Conservation (phyloP, 2,113 vertebrate species). For the Buteo buteo region DNA sequence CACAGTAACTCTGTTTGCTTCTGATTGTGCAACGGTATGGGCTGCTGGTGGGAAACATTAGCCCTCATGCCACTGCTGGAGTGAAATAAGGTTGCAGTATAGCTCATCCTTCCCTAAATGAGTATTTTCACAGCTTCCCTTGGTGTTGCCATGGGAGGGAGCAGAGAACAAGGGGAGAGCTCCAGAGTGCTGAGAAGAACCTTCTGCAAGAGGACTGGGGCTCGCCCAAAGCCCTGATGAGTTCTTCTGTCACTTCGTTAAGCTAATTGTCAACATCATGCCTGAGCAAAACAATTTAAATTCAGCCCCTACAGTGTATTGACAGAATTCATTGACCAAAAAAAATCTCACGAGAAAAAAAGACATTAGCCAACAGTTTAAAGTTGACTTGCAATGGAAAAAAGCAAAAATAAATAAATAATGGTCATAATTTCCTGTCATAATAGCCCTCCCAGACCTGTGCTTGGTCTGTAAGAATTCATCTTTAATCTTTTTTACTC, state of each 20-base stretch:
- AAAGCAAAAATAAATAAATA: slow-evolving; percentile 16
- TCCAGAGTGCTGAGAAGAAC: not conserved
- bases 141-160: not conserved
- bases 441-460: slow-evolving; percentile 49
- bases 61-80: not conserved
- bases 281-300: slow-evolving; percentile 21
- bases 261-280: slow-evolving; percentile 19
- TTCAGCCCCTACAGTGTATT: slow-evolving; percentile 6
- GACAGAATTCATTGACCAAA: slow-evolving; percentile 3
- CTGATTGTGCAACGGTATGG: not conserved
- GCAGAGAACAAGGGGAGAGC: not conserved
- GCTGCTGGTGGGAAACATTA: not conserved
- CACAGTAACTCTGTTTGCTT: not conserved
- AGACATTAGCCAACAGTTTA: not conserved
- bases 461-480: slow-evolving; percentile 51
- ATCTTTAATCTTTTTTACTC: slow-evolving; percentile 60
- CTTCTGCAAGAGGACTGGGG: slow-evolving; percentile 20
- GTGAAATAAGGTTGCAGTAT: not conserved
- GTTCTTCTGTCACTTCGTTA: slow-evolving; percentile 35
- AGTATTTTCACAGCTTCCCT: not conserved
- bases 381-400: not conserved
- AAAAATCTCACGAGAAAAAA: not conserved
- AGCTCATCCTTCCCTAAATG: not conserved
- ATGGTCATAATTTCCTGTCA: slow-evolving; percentile 62
- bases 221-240: not conserved